Base-by-base conservation (phyloP, 2,797 vertebrate species). In the Rhinatrema bivittatum region DNA sequence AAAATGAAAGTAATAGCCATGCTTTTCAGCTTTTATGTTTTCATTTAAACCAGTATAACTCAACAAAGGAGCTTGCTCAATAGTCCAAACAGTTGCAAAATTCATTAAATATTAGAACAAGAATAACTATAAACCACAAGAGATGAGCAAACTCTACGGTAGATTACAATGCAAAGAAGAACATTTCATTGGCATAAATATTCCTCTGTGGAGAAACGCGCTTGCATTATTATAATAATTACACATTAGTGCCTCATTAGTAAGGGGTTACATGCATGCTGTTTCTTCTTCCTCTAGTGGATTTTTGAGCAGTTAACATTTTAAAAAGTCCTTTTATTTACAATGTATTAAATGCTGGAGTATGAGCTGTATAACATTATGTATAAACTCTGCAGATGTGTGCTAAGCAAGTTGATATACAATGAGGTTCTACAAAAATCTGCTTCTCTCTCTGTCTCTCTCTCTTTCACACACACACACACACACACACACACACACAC, bases 201-300 rank as follows among this genome's bases (percentile, higher is more conserved):
- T 67, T 72, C 61, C 72, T 77, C 78, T 72, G 58, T 52, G 57
- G 77, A 82, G 74, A 69, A 58, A 71, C 77, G 65, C 11, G 1
- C 64, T 52, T 73, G 67, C 62, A 68, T 72, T 81, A 78, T 73
- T 70, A 74, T 84, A 80, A 84, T 84, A 80, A 84, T 84, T 80
- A 81, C 75, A 61, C 73, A 74, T 82, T 75, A 79, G 70, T 79
- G 70, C 71, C 78, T 82, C 78, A 82, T 81, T 84, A 81, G 74
- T 63, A 74, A 63, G 52, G 61, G 76, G 73, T 80, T 78, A 67
- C 56, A 74, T 65, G 57, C 63, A 61, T 5, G n/a, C 63, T 69
- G 69, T 56, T 77, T 67, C 60, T 50, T 72, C 74, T 71, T 70
- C 36, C 79, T 82, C 78, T 57, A 53, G 79, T 78, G 79, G 75